Evolutionary conservation across 1,140 invertebrate species (phyloP).

Genomic region (Hyposmocoma kahamanoa): DNA sequence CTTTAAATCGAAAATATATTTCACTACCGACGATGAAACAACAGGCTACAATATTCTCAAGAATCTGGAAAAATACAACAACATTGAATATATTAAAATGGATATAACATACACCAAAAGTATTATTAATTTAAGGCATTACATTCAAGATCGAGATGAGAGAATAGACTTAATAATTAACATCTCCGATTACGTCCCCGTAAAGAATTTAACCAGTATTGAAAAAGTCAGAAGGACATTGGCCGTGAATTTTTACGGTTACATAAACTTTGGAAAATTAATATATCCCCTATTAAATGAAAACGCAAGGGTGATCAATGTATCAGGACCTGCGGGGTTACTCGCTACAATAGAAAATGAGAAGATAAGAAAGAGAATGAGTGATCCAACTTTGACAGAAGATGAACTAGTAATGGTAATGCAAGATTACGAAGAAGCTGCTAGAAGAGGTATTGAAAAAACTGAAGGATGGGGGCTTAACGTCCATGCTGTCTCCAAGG

Average conservation of each 20-base stretch:
- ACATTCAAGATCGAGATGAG: constrained; percentile 57
- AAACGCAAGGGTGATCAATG: constrained; percentile 56
- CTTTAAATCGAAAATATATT: constrained; percentile 59
- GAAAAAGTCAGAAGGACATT: constrained; percentile 55
- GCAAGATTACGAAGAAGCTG: constrained; percentile 60
- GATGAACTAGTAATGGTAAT: constrained; percentile 53
- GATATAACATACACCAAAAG: constrained; percentile 60
- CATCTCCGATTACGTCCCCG: constrained; percentile 47
- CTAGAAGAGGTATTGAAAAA: constrained; percentile 47
- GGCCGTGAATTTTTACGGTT: constrained; percentile 60
- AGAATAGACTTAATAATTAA: constrained; percentile 60
- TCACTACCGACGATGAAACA: constrained; percentile 57
- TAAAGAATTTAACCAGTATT: constrained; percentile 42
- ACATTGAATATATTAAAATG: constrained; percentile 45
- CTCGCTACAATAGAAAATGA: constrained; percentile 58
- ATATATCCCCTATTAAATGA: constrained; percentile 54
- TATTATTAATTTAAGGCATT: constrained; percentile 57
- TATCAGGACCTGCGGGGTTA: constrained; percentile 57
- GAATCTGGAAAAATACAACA: constrained; percentile 28
- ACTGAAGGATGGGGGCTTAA: constrained; percentile 58
- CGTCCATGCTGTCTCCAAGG: constrained; percentile 57
- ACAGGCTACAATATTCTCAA: constrained; percentile 48
- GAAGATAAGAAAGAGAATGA: constrained; percentile 45
- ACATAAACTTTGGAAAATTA: constrained; percentile 62
- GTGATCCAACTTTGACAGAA: constrained; percentile 46